Evolutionary conservation across 2,888 invertebrate genomes (phyloP).

Genomic region (Heterodera filipjevi): DNA sequence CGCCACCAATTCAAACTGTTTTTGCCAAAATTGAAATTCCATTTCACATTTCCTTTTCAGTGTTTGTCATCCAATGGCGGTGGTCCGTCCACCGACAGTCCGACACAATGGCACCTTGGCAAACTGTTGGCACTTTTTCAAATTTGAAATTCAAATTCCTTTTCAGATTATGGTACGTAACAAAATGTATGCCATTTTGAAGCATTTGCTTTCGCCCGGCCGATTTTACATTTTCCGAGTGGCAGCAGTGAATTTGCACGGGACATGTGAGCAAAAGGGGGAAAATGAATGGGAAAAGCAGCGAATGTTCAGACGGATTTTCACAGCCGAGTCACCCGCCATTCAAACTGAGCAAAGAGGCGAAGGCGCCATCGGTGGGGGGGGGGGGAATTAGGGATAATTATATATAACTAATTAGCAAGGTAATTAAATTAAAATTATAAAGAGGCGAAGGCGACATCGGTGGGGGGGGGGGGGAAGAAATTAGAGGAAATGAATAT

Average conservation of each 20-base stretch:
- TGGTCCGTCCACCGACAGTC: constrained; percentile 57
- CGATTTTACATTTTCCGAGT: constrained; percentile 62
- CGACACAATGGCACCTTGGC: constrained; percentile 60
- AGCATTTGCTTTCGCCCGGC: constrained; percentile 62
- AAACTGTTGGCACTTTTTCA: constrained; percentile 50
- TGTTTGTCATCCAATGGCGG: constrained; percentile 63
- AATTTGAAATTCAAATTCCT: neutral
- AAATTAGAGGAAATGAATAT: too few species aligned
- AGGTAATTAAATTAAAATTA: too few species aligned
- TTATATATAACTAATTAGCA: neutral
- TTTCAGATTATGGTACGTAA: constrained; percentile 51
- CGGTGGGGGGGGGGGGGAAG: too few species aligned
- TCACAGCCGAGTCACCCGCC: constrained; percentile 54
- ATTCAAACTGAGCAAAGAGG: constrained; percentile 59
- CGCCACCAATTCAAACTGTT: constrained; percentile 50
- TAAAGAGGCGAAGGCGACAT: too few species aligned
- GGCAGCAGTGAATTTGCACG: constrained; percentile 60
- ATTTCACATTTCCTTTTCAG: neutral
- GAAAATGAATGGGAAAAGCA: constrained; percentile 49
- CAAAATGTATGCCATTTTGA: constrained; percentile 63
- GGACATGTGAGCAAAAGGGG: constrained; percentile 22
- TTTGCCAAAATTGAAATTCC: neutral
- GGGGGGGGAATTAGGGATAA: neutral
- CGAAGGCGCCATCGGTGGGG: neutral
- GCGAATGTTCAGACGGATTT: constrained; percentile 57